Conservation (phyloP, 1,140 invertebrate species). For the Sogatella furcifera region DNA sequence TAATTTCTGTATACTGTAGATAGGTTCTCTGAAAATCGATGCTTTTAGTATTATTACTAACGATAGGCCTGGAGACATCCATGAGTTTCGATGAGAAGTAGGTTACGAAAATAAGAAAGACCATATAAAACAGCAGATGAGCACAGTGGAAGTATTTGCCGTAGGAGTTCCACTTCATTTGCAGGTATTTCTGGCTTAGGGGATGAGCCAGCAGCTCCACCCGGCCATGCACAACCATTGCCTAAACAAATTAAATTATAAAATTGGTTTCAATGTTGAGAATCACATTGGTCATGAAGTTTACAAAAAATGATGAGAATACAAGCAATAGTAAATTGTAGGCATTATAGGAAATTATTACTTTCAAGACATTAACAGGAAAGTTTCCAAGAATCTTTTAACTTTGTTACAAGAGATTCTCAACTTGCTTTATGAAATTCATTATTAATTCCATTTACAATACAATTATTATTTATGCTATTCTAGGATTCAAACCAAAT, state of each 20-base stretch:
- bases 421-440: no score
- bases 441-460: no score
- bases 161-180: slow-evolving; percentile 82
- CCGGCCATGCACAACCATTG: slow-evolving; percentile 67
- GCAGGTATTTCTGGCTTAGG: slow-evolving; percentile 69
- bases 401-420: no score
- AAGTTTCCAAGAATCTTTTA: no score
- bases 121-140: slow-evolving; percentile 60
- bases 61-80: slow-evolving; percentile 23
- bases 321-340: no score
- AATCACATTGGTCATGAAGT: no score
- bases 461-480: no score
- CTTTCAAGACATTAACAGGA: no score
- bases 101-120: slow-evolving; percentile 64
- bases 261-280: neutral
- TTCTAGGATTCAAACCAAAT: no score
- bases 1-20: no score
- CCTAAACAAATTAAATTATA: slow-evolving; percentile 36
- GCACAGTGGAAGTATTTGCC: slow-evolving; percentile 73
- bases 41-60: neutral
- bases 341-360: no score
- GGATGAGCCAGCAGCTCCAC: slow-evolving; percentile 72
- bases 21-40: neutral
- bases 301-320: no score
- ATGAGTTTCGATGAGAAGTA: slow-evolving; percentile 53